Evolutionary conservation across 1,140 invertebrate genomes (phyloP), one percentile per base, ranked within the genome.

Genomic region (Zaprionus nigranus): DNA sequence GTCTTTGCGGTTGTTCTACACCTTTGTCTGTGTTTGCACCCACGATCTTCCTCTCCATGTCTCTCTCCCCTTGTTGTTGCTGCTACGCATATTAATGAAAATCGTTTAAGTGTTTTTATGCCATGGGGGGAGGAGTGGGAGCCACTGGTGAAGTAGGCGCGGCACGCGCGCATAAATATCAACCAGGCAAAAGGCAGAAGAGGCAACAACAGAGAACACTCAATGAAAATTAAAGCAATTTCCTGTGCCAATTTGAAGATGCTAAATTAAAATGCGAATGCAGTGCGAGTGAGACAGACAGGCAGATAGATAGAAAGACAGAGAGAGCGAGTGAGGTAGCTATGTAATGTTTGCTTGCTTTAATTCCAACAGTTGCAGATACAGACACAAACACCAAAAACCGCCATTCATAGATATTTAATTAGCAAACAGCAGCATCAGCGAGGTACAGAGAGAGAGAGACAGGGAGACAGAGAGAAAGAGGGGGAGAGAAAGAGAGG

Each of bases 381-480:
- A 75, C 43, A 60, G 49, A 28, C 43, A 60, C 40, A 65, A 57
- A 40, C 15, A 54, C 62, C 62, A 54, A 63, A 64, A 76, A 80
- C 90, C 85, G 90, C 85, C 90, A 91, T 90, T 91, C 90, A 90
- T 91, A 91, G 90, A 91, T 91, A 91, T 90, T 91, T 91, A 91
- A 91, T 91, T 91, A 91, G 90, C 79, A 73, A 82, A 72, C 64
- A 70, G 26, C 46, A 67, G 46, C 43, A 40, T 22, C 71, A 61
- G 57, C 22, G 2, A 51, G 6, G 2, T 11, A 11, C 0, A n/a
- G 43, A 13, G 38, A 17, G 38, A 17, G 17, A 24, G 12, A 64
- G 22, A n/a, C 1, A 36, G 58, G 24, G 49, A 58, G 66, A 30
- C 7, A 65, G 9, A 60, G 11, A 43, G 24, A 63, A 15, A 43